Conservation (phyloP, 2,888 invertebrate genomes). For the Rosalia funebris region DNA sequence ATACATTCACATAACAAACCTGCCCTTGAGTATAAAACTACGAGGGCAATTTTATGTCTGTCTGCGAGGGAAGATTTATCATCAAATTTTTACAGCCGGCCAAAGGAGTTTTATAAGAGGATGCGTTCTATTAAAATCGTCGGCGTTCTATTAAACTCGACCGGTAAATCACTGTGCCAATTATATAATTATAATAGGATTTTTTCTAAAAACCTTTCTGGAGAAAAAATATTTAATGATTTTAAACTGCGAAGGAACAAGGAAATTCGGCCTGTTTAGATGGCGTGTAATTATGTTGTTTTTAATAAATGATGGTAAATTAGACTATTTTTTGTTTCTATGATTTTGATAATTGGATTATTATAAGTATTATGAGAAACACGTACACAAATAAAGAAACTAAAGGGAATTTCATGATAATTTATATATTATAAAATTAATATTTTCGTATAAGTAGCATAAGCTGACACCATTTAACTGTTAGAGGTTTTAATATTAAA, state of each 20-base stretch:
- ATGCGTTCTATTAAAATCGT: constrained; percentile 4
- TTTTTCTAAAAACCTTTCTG: constrained; percentile 4
- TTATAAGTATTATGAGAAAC: too few species aligned
- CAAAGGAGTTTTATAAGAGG: neutral
- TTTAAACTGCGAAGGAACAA: neutral
- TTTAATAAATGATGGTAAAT: too few species aligned
- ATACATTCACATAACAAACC: neutral
- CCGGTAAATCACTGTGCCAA: constrained; percentile 7
- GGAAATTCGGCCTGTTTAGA: neutral
- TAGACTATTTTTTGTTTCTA: too few species aligned
- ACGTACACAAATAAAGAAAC: too few species aligned
- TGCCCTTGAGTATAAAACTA: constrained; percentile 5
- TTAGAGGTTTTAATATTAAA: too few species aligned
- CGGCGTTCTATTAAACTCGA: constrained; percentile 11
- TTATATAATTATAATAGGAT: constrained; percentile 4
- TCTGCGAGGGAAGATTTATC: constrained; percentile 16
- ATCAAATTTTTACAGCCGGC: constrained; percentile 9
- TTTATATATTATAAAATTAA: too few species aligned
- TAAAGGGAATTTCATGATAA: too few species aligned
- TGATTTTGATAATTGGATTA: too few species aligned
- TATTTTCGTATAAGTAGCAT: too few species aligned
- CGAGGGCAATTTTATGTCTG: constrained; percentile 13
- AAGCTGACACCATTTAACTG: too few species aligned
- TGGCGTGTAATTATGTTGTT: too few species aligned
- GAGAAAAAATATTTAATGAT: neutral